These are phyloP conservation scores for Eremophila alpestris DNA, from an alignment of 2,797 vertebrate genomes.

Conservation along the genomic window DNA sequence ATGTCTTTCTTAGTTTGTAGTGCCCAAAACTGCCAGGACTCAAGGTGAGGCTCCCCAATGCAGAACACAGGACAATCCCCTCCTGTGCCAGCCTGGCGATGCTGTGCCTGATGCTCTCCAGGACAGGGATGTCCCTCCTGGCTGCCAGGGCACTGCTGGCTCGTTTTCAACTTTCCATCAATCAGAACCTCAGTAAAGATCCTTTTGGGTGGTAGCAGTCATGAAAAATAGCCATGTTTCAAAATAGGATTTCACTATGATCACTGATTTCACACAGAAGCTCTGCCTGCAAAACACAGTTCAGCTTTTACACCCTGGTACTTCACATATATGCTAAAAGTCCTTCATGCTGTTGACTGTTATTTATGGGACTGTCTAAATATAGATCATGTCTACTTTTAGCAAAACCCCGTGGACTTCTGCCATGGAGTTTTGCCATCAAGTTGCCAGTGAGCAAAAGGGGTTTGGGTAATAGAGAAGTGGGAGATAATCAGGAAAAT, in stretches of 20 bases:
- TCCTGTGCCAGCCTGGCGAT: rapidly evolving
- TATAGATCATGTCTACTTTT: background rate
- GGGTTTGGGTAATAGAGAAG: background rate
- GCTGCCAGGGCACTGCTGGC: background rate
- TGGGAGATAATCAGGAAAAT: background rate
- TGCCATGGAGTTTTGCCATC: background rate
- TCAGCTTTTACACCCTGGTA: background rate
- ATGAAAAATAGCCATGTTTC: background rate
- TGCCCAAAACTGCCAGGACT: background rate
- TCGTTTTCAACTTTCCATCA: rapidly evolving
- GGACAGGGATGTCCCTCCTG: no score
- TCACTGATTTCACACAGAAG: background rate
- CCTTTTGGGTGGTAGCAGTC: background rate
- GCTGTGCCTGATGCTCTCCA: background rate
- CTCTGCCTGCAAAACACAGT: background rate
- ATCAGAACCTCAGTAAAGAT: background rate
- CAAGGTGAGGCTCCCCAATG: rapidly evolving
- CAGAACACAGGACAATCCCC: background rate
- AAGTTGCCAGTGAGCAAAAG: background rate
- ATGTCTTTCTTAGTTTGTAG: background rate
- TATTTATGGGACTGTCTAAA: background rate
- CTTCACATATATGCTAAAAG: background rate
- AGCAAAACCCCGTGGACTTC: background rate
- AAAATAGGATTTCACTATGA: background rate
- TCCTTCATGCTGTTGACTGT: background rate